These are phyloP conservation scores for Atta texana DNA, from an alignment of 1,140 invertebrate genomes.

Conservation along the genomic window DNA sequence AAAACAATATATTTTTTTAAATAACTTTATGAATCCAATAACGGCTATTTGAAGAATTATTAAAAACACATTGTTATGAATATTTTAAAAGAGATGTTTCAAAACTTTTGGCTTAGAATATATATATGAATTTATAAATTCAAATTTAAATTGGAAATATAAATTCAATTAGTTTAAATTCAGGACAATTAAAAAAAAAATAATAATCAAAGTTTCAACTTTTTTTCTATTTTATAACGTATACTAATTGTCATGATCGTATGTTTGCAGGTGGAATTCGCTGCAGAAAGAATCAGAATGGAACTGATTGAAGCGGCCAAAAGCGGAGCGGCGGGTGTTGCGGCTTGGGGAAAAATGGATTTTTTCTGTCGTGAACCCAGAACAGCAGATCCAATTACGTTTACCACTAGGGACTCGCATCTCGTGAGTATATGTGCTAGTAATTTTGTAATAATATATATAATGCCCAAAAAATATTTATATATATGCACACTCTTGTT, in stretches of 20 bases:
- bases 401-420: slow-evolving; percentile 95
- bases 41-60: too few species aligned
- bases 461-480: not conserved
- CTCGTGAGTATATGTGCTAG: slow-evolving; percentile 89
- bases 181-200: not conserved
- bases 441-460: slow-evolving; percentile 16
- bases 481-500: not conserved
- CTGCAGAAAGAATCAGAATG: slow-evolving; percentile 94
- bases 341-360: slow-evolving; percentile 94
- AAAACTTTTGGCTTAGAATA: not conserved
- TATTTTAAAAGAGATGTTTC: too few species aligned
- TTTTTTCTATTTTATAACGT: not conserved
- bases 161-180: not conserved
- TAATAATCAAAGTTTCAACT: not conserved
- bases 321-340: slow-evolving; percentile 93
- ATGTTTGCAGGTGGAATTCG: slow-evolving; percentile 93
- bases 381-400: slow-evolving; percentile 95
- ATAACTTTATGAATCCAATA: too few species aligned
- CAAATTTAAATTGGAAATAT: not conserved
- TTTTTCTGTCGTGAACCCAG: slow-evolving; percentile 96
- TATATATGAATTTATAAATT: not conserved
- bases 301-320: slow-evolving; percentile 96
- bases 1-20: too few species aligned
- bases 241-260: not conserved
- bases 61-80: too few species aligned